A percentile compares a stretch with the other conserved stretches of the same genome.
Conservation (phyloP, 2,888 invertebrate species). For the Phoenoteleia sp. region DNA sequence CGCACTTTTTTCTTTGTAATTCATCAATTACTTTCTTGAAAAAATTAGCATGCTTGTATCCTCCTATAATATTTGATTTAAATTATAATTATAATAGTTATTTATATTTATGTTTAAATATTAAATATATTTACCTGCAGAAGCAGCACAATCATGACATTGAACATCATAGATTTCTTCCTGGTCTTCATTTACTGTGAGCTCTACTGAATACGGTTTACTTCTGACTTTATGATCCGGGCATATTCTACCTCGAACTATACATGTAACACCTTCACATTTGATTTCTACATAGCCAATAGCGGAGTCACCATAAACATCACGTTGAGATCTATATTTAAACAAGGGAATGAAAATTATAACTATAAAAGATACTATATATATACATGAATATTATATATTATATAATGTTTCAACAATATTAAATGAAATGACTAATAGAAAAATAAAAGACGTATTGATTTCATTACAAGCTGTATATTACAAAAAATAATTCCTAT, state of each 20-base stretch:
- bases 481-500: no score
- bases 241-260: conserved; percentile 9
- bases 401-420: no score
- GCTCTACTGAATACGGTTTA: conserved; percentile 38
- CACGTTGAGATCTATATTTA: conserved; percentile 17
- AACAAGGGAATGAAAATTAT: no score
- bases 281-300: conserved; percentile 10
- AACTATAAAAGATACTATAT: no score
- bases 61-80: conserved; percentile 54
- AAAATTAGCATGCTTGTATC: conserved; percentile 68
- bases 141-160: conserved; percentile 54
- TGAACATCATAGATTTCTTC: conserved; percentile 21
- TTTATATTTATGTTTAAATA: conserved; percentile 2
- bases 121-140: conserved; percentile 37
- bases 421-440: no score
- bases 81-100: no score
- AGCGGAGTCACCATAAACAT: conserved; percentile 9
- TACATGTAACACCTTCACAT: not conserved
- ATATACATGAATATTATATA: no score
- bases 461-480: no score
- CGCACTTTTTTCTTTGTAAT: not conserved
- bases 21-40: no score
- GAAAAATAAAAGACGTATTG: no score
- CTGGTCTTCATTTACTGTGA: conserved; percentile 3
- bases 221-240: conserved; percentile 24